Conservation (phyloP, 2,888 invertebrate species). For the Apotomis capreana region DNA sequence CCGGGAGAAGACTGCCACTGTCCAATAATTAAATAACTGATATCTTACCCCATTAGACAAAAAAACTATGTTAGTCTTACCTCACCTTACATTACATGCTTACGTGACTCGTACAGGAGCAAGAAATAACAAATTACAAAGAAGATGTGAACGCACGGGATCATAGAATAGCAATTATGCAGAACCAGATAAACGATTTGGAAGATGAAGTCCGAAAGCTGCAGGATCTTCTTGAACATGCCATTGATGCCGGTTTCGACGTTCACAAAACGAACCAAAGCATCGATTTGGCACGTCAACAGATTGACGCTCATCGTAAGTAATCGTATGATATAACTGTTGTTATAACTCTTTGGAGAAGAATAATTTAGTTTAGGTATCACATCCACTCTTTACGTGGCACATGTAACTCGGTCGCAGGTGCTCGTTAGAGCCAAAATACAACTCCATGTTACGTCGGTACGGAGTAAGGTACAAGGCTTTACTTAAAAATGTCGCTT, state of each 20-base stretch:
- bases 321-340: conserved; percentile 19
- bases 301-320: conserved; percentile 75
- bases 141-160: conserved; percentile 65
- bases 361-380: no score
- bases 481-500: no score
- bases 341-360: no score
- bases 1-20: no score
- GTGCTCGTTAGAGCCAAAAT: no score
- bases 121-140: conserved; percentile 56
- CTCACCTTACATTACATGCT: no score
- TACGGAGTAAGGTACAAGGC: no score
- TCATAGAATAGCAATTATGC: conserved; percentile 66
- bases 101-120: conserved; percentile 55
- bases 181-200: conserved; percentile 72
- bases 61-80: not conserved
- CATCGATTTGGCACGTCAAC: conserved; percentile 61
- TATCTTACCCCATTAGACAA: no score
- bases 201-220: conserved; percentile 68
- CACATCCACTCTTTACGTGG: no score
- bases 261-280: conserved; percentile 60
- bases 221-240: conserved; percentile 58
- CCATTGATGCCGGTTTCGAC: conserved; percentile 65
- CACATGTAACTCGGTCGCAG: no score
- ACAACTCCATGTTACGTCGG: no score
- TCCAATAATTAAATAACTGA: no score